Conservation (phyloP, 2,888 invertebrate genomes). For the Drosophila infuscata region DNA sequence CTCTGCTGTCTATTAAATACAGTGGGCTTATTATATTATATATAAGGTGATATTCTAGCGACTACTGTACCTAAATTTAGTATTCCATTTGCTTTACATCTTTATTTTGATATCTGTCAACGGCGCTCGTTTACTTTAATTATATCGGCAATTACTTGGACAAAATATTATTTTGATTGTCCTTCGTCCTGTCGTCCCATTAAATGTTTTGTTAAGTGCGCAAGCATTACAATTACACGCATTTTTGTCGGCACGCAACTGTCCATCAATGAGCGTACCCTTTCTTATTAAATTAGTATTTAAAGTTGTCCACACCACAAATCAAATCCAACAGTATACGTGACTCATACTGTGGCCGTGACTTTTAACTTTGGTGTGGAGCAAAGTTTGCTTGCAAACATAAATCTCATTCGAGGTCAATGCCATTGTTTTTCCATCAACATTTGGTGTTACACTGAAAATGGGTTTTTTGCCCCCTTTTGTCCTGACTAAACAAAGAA, state of each 20-base stretch:
- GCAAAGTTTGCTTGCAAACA: conserved; percentile 17
- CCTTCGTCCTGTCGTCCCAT: conserved; percentile 1
- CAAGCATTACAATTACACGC: conserved; percentile 29
- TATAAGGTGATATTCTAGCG: neutral
- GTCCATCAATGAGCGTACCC: conserved; percentile 2
- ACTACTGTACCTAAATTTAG: neutral
- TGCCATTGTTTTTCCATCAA: conserved; percentile 35
- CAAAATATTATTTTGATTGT: conserved; percentile 18
- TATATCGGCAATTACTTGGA: conserved; percentile 16
- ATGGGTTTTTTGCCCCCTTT: conserved; percentile 15
- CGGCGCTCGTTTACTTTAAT: neutral
- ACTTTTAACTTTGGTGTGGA: conserved; percentile 28
- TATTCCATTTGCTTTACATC: neutral
- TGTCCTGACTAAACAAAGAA: neutral
- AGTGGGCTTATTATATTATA: neutral
- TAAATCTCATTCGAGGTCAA: conserved; percentile 56
- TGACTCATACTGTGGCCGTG: conserved; percentile 41
- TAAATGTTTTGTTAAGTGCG: conserved; percentile 58
- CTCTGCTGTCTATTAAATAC: neutral
- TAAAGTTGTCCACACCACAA: neutral
- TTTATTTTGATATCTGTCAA: neutral
- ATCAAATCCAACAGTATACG: conserved; percentile 1
- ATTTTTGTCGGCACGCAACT: conserved; percentile 52
- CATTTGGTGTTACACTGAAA: conserved; percentile 15
- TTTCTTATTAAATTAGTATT: conserved; percentile 22